phyloP scores from a whole-genome alignment of 2,113 vertebrate genomes.

The Muscicapa adusta region DNA sequence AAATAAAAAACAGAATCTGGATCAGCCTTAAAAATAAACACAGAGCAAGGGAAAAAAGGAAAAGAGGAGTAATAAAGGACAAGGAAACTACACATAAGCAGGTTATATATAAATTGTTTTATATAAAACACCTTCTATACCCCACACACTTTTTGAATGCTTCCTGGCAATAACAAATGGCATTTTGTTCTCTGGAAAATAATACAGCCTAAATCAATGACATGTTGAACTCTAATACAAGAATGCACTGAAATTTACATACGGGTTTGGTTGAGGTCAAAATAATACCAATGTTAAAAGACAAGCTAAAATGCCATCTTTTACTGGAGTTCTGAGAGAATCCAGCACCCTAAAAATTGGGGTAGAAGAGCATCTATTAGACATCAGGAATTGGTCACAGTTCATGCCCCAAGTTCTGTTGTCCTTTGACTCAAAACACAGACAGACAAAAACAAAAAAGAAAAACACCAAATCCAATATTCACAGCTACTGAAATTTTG shows the following conservation, averaged over 20 bases:
- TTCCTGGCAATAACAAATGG: slow-evolving; percentile 34
- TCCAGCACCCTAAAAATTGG: neutral
- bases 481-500: neutral
- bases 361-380: neutral
- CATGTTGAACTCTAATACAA: slow-evolving; percentile 8
- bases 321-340: neutral
- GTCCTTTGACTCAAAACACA: neutral
- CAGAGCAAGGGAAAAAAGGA: neutral
- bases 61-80: neutral
- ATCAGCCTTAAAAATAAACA: neutral
- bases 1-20: slow-evolving; percentile 16
- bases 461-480: neutral
- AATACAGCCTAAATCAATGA: slow-evolving; percentile 14
- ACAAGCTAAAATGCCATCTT: neutral
- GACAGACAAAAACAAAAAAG: neutral
- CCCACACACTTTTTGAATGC: neutral
- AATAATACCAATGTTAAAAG: neutral
- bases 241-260: neutral
- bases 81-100: neutral
- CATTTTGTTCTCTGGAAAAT: slow-evolving; percentile 20
- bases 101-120: neutral
- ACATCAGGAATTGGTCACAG: neutral
- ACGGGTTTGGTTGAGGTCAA: neutral
- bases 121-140: slow-evolving; percentile 26
- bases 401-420: neutral